Conservation (phyloP, 1,140 invertebrate species). For the Dreissena polymorpha region DNA sequence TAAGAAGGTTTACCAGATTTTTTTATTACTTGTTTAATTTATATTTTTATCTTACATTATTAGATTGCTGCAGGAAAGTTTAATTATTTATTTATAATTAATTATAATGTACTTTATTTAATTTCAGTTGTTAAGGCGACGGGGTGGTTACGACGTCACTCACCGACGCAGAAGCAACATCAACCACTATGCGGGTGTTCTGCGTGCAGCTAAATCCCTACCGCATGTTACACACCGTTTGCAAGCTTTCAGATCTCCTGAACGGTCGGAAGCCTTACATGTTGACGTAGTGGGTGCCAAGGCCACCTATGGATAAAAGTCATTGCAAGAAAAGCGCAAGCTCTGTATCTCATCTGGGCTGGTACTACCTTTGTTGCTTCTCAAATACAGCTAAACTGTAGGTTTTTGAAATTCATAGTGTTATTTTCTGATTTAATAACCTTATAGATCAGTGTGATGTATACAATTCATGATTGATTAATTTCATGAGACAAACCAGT, state of each 20-base stretch:
- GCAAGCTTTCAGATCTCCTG: slow-evolving; percentile 63
- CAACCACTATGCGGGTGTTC: slow-evolving; percentile 76
- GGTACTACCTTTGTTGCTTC: too few relatives aligned
- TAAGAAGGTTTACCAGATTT: too few relatives aligned
- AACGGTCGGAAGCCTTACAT: slow-evolving; percentile 58
- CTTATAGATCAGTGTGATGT: too few relatives aligned
- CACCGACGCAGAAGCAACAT: slow-evolving; percentile 92
- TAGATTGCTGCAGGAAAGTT: too few relatives aligned
- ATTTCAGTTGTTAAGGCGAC: slow-evolving; percentile 62
- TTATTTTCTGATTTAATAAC: too few relatives aligned
- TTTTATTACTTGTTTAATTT: too few relatives aligned
- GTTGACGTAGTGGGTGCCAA: slow-evolving; percentile 91
- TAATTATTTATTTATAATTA: too few relatives aligned
- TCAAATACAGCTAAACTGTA: neutral
- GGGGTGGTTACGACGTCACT: slow-evolving; percentile 47
- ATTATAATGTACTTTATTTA: slow-evolving; percentile 10
- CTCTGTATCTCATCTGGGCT: slow-evolving; percentile 85
- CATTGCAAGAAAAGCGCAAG: slow-evolving; percentile 92
- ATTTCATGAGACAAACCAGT: too few relatives aligned
- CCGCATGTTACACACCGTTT: slow-evolving; percentile 66
- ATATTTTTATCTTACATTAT: too few relatives aligned
- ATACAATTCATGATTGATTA: too few relatives aligned
- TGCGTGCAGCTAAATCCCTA: slow-evolving; percentile 64
- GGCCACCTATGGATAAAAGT: slow-evolving; percentile 93
- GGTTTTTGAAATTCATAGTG: too few relatives aligned